Evolutionary conservation across 2,797 vertebrate species (phyloP).

Genomic region (Tragelaphus oryx): DNA sequence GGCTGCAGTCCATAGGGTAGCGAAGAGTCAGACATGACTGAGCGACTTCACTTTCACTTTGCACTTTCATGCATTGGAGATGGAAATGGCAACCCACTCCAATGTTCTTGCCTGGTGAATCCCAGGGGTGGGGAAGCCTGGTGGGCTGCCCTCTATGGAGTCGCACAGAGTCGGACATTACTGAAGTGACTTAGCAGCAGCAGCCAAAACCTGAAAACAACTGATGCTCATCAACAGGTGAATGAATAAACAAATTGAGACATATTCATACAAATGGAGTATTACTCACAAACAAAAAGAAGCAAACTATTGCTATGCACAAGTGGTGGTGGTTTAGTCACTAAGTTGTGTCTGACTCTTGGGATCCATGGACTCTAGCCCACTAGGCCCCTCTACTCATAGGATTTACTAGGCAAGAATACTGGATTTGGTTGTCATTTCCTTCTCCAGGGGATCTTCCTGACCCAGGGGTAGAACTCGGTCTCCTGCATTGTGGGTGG

Average conservation of each 20-base stretch:
- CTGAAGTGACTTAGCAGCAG: too few relatives aligned
- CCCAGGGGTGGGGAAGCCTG: too few relatives aligned
- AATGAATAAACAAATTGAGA: not conserved
- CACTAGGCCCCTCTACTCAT: too few relatives aligned
- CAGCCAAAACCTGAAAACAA: not conserved
- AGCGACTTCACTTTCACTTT: not conserved
- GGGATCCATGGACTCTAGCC: too few relatives aligned
- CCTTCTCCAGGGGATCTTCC: not conserved
- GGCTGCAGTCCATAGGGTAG: not conserved
- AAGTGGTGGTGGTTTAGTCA: not conserved
- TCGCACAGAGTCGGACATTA: too few relatives aligned
- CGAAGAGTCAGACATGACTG: not conserved
- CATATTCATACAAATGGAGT: not conserved
- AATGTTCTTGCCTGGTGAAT: not conserved
- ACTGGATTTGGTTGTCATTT: not conserved
- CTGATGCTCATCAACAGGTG: not conserved
- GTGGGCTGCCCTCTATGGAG: too few relatives aligned
- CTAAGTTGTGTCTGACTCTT: too few relatives aligned
- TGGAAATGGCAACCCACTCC: not conserved
- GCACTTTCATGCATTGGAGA: not conserved
- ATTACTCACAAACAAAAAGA: not conserved
- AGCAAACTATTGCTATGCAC: not conserved
- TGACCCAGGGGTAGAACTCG: not conserved
- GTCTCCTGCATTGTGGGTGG: not conserved
- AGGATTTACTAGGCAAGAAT: not conserved